Base-by-base conservation (phyloP, 2,888 invertebrate genomes). In the Dryadula phaetusa region DNA sequence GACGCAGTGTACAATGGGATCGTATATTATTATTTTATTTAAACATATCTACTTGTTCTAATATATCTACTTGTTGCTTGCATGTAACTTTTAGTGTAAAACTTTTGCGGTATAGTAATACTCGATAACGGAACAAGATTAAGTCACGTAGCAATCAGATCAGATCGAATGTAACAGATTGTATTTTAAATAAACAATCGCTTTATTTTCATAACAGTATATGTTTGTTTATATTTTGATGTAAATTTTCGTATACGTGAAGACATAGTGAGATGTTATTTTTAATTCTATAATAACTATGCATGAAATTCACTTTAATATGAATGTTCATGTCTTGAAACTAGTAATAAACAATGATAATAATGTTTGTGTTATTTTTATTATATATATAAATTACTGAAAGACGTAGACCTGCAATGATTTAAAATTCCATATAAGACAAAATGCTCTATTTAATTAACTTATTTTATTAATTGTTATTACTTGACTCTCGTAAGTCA, bases 1-100 rank as follows among this genome's bases (percentile, higher is more conserved):
- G 34, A 14, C 64, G n/a, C 32, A 54, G 34, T 46, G 34, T 63
- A 63, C 18, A 53, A 25, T 52, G 42, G 32, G n/a, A 32, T 18
- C 22, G 5, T 22, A 40, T 40, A 40, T 56, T 25, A 56, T 40
- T 40, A 40, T 37, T 22, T 37, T 4, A 16, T 40, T 40, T 5
- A 10, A n/a, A 56, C 10, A n/a, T n/a, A n/a, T n/a, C n/a, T n/a
- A n/a, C n/a, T n/a, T n/a, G n/a, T n/a, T n/a, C n/a, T n/a, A n/a
- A n/a, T n/a, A n/a, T n/a, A 32, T 32, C 14, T 8, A n/a, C 25
- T 49, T 49, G n/a, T 37, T 22, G 37, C 5, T 54, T 53, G 16
- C 3, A 25, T 49, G 6, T 5, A 22, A 12, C 22, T 25, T 47
- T 28, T 49, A 16, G 25, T 25, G 16, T 28, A 8, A 28, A 49